Conservation (phyloP, 2,113 vertebrate species). For the Hippocampus abdominalis region DNA sequence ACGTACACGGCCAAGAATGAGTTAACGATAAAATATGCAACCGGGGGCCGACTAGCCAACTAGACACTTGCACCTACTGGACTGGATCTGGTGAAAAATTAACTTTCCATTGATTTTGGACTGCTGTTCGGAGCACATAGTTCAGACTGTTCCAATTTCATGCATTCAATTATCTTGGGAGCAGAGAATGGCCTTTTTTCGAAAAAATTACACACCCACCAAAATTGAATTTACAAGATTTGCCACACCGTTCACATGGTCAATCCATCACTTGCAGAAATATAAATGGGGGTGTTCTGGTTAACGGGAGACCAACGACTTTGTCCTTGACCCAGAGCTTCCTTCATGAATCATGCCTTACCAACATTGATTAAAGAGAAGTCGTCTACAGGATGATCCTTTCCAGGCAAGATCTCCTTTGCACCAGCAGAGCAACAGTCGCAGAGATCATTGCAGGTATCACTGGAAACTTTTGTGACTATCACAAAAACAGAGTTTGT, state of each 20-base stretch:
- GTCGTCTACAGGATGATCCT: constrained; percentile 21
- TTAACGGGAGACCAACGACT: constrained; percentile 1
- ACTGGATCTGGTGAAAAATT: no score
- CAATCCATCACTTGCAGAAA: constrained; percentile 7
- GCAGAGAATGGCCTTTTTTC: neutral
- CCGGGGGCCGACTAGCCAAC: no score
- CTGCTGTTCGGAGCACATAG: neutral
- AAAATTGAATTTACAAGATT: neutral
- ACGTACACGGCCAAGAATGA: no score
- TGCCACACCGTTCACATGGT: neutral
- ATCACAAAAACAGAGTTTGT: neutral
- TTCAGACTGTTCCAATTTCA: neutral
- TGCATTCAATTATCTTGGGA: neutral
- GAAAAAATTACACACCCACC: neutral
- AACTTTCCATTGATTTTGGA: neutral
- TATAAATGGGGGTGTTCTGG: neutral
- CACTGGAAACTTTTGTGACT: neutral
- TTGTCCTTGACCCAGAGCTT: constrained; percentile 25
- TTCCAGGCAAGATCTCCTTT: constrained; percentile 22
- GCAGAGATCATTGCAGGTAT: constrained; percentile 7
- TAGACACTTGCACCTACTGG: neutral
- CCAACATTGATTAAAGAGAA: constrained; percentile 19
- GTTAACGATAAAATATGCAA: no score
- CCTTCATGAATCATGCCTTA: constrained; percentile 33
- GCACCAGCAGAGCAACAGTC: neutral